Evolutionary conservation across 1,140 invertebrate genomes (phyloP).

Genomic region (Papilio polytes): DNA sequence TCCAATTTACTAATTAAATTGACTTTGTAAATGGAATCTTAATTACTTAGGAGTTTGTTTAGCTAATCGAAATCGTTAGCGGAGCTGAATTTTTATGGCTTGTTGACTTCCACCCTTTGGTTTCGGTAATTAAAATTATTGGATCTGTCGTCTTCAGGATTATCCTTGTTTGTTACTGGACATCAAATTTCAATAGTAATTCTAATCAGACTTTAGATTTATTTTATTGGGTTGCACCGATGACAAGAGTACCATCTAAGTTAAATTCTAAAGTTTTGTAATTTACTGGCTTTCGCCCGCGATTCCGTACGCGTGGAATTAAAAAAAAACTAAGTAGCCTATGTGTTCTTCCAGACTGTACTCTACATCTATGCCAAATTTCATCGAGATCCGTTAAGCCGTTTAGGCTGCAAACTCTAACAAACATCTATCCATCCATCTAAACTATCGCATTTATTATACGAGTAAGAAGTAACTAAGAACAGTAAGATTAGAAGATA

Average conservation of each 20-base stretch:
- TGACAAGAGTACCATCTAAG: neutral
- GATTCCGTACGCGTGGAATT: too few species aligned
- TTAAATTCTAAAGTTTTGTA: too few species aligned
- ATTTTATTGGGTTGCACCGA: neutral
- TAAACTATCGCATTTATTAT: too few species aligned
- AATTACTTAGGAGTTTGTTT: conserved; percentile 40
- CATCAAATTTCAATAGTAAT: neutral
- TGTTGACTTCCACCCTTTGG: conserved; percentile 33
- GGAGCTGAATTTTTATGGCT: conserved; percentile 18
- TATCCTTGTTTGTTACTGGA: neutral
- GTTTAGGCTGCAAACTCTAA: too few species aligned
- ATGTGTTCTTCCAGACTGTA: too few species aligned
- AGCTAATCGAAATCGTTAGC: conserved; percentile 22
- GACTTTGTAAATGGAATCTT: conserved; percentile 6
- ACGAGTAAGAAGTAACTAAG: too few species aligned
- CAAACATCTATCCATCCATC: too few species aligned
- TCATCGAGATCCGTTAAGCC: too few species aligned
- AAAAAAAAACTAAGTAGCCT: too few species aligned
- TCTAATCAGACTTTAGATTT: neutral
- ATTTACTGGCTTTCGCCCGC: too few species aligned
- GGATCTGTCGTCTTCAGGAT: conserved; percentile 23
- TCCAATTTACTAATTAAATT: neutral
- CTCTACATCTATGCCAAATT: too few species aligned
- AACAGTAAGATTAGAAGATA: neutral
- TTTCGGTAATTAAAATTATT: conserved; percentile 20